Evolutionary conservation across 2,797 vertebrate genomes (phyloP).

Genomic region (Poeciliopsis turneri): DNA sequence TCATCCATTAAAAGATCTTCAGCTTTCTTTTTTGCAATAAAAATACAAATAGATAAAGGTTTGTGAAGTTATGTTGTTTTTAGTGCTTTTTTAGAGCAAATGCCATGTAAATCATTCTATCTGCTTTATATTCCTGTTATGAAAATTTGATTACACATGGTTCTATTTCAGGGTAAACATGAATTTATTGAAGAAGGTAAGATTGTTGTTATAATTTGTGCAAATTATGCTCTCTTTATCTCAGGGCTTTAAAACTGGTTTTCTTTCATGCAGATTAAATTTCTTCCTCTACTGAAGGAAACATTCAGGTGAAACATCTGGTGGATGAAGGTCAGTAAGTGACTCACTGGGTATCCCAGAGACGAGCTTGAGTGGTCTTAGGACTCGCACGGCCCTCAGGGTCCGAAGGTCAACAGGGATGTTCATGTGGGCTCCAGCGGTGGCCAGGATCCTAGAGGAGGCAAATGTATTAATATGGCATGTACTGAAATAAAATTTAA

Average conservation of each 20-base stretch:
- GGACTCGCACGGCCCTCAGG: conserved; percentile 93
- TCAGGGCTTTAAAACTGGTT: not conserved
- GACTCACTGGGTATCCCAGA: conserved; percentile 98
- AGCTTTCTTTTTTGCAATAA: not conserved
- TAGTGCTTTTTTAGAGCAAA: not conserved
- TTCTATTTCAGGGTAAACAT: not conserved
- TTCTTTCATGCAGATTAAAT: not conserved
- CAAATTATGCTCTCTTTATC: not conserved
- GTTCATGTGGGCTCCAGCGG: conserved; percentile 97
- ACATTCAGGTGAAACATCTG: not conserved
- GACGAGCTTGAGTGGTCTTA: conserved; percentile 96
- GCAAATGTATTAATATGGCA: conserved; percentile 12
- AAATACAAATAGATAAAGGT: not conserved
- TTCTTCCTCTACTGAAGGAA: not conserved
- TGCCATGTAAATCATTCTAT: not conserved
- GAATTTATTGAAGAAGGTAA: not conserved
- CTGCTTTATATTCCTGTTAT: not conserved
- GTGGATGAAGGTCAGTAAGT: conserved; percentile 15
- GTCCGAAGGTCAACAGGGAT: conserved; percentile 97
- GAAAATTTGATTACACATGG: not conserved
- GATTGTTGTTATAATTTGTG: not conserved
- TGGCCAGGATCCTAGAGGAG: conserved; percentile 90
- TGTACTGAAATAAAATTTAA: not conserved
- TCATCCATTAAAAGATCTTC: not conserved
- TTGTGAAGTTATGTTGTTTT: not conserved